A percentile compares a stretch with the other conserved stretches of the same genome.
Evolutionary conservation across 2,113 vertebrate genomes (phyloP).

Genomic region (Prolemur simus): DNA sequence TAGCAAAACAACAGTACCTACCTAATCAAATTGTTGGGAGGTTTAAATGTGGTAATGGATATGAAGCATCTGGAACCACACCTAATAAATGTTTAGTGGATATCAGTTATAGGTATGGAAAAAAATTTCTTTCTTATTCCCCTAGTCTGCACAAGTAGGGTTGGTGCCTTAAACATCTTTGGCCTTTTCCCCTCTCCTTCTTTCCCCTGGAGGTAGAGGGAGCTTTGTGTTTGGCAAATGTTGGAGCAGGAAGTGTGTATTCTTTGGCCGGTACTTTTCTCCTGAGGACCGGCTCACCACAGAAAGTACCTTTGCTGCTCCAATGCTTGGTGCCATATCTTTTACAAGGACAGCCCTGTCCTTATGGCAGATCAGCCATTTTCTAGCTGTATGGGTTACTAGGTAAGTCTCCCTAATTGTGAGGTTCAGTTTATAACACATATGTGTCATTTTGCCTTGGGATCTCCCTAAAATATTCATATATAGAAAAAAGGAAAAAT

Average conservation of each 20-base stretch:
- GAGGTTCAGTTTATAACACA: background rate
- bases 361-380: background rate
- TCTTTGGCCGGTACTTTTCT: background rate
- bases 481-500: background rate
- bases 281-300: background rate
- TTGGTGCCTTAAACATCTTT: background rate
- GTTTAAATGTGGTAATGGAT: background rate
- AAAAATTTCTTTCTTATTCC: background rate
- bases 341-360: background rate
- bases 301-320: background rate
- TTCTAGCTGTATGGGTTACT: background rate
- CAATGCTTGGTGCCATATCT: background rate
- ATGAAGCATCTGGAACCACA: fast-evolving
- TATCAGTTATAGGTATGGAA: background rate
- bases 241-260: background rate
- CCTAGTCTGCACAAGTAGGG: fast-evolving
- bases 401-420: background rate
- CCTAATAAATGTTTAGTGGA: background rate
- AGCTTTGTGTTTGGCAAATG: background rate
- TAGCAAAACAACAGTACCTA: background rate
- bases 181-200: background rate
- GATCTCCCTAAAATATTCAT: background rate
- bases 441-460: too few species aligned
- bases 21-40: background rate
- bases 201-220: fast-evolving